Evolutionary conservation across 2,113 vertebrate species (phyloP).

Genomic region (Cyanoderma ruficeps): DNA sequence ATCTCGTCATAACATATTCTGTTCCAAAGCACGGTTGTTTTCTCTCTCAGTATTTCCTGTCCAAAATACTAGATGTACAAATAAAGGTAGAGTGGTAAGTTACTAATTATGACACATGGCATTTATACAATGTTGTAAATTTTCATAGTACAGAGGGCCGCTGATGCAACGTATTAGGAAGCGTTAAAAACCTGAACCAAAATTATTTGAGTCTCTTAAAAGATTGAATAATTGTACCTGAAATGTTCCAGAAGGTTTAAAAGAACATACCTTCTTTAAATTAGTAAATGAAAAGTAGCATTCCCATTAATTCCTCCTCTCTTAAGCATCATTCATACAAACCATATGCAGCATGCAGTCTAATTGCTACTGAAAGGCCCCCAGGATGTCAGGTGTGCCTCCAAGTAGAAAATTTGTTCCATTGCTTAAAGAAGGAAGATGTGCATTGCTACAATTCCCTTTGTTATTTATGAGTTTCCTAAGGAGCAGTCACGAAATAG

Average conservation of each 20-base stretch:
- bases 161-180: neutral
- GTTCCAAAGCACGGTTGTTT: conserved; percentile 7
- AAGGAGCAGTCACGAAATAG: conserved; percentile 25
- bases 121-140: neutral
- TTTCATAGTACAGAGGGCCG: neutral
- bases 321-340: neutral
- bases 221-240: conserved; percentile 1
- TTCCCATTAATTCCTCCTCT: neutral
- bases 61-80: conserved; percentile 53
- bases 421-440: conserved; percentile 60
- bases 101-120: neutral
- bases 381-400: conserved; percentile 31
- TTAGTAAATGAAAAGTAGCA: conserved; percentile 12
- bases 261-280: conserved; percentile 20
- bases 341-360: neutral
- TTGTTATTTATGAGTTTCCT: conserved; percentile 53
- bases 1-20: conserved; percentile 54
- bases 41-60: conserved; percentile 62
- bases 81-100: conserved; percentile 10
- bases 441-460: conserved; percentile 45
- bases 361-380: neutral
- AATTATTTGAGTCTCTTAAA: neutral
- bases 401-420: conserved; percentile 62
- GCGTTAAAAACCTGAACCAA: neutral
- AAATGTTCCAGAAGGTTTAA: conserved; percentile 4